Conservation (phyloP, 2,797 vertebrate species). For the Microtus obscurus region DNA sequence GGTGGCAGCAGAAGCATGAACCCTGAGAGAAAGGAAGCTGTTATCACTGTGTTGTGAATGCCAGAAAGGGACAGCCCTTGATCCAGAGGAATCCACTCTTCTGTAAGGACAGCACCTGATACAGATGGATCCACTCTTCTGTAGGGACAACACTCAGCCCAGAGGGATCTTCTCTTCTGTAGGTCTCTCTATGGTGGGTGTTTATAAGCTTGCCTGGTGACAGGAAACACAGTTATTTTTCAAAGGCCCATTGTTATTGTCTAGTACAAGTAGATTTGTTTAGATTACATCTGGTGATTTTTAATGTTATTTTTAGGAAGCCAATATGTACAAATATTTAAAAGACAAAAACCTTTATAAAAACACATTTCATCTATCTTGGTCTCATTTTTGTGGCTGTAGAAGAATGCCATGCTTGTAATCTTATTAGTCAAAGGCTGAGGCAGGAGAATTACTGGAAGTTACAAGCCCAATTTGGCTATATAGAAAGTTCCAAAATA, state of each 20-base stretch:
- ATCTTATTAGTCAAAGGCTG: background rate
- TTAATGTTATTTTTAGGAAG: slow-evolving; percentile 8
- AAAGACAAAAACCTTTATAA: background rate
- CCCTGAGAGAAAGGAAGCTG: rapidly evolving
- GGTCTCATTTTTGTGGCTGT: background rate
- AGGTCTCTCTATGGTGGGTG: background rate
- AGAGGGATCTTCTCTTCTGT: background rate
- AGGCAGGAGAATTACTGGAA: background rate
- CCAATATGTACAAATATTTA: background rate
- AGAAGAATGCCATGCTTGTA: background rate
- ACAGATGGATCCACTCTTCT: background rate
- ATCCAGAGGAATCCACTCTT: background rate
- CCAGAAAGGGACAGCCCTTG: background rate
- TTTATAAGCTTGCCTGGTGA: background rate
- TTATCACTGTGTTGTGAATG: background rate
- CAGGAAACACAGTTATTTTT: background rate
- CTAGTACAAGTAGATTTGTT: background rate
- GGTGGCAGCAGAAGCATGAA: rapidly evolving
- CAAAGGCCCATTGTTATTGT: background rate
- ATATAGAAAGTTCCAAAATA: background rate
- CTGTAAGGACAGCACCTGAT: rapidly evolving
- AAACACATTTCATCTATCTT: background rate
- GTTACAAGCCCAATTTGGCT: background rate
- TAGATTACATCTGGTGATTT: background rate
- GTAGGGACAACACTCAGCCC: background rate